phyloP scores from a whole-genome alignment of 2,888 invertebrate species.

The Pachliopta kotzebuea region DNA sequence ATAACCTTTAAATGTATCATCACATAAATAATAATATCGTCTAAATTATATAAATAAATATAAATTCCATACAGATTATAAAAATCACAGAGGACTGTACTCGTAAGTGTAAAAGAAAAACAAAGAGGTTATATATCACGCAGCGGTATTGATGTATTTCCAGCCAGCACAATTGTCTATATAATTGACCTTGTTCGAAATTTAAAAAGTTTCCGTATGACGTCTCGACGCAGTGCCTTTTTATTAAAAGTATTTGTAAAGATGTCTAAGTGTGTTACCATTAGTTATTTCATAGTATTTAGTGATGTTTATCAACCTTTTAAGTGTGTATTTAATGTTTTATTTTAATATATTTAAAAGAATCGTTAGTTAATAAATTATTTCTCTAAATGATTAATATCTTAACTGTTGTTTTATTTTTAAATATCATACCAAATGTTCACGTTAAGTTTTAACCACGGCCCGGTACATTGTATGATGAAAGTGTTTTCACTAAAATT shows the following conservation, averaged over 20 bases:
- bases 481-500: too few relatives aligned
- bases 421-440: too few relatives aligned
- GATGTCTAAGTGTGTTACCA: slow-evolving; percentile 11
- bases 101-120: too few relatives aligned
- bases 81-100: too few relatives aligned
- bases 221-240: slow-evolving; percentile 25
- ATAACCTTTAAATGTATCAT: too few relatives aligned
- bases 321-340: slow-evolving; percentile 9
- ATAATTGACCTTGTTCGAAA: neutral
- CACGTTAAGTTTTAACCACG: neutral
- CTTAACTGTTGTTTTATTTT: neutral
- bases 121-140: too few relatives aligned
- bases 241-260: slow-evolving; percentile 13
- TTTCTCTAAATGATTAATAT: neutral
- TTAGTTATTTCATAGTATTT: slow-evolving; percentile 15
- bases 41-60: too few relatives aligned
- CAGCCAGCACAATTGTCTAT: neutral
- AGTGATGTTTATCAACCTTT: slow-evolving; percentile 3
- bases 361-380: slow-evolving; percentile 1
- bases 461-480: too few relatives aligned
- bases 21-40: too few relatives aligned
- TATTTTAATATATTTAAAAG: slow-evolving; percentile 5
- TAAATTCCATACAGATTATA: too few relatives aligned
- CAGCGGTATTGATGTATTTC: slow-evolving; percentile 1
- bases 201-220: slow-evolving; percentile 9